A percentile compares a stretch with the other conserved stretches of the same genome.
phyloP scores from a whole-genome alignment of 2,797 vertebrate species.

The Moxostoma hubbsi region DNA sequence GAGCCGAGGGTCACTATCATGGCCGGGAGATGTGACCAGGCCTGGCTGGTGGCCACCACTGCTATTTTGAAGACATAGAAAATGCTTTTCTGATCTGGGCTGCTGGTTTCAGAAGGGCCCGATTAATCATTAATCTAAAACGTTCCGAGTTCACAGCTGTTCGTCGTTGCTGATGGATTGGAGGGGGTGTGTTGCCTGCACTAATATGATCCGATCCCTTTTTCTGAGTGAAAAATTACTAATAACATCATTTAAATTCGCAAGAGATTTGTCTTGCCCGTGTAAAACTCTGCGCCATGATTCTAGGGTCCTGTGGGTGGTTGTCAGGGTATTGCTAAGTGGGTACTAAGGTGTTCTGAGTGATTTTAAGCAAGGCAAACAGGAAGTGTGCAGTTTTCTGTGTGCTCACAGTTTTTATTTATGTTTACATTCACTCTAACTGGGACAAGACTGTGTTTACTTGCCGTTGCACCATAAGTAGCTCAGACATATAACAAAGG shows the following conservation, averaged over 20 bases:
- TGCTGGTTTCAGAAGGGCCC: slow-evolving; percentile 18
- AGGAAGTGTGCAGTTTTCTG: slow-evolving; percentile 43
- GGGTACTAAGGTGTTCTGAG: background rate
- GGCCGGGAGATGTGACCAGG: slow-evolving; percentile 15
- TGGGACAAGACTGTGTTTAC: slow-evolving; percentile 12
- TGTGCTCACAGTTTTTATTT: slow-evolving; percentile 25
- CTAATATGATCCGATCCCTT: too few relatives aligned
- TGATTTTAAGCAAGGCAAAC: slow-evolving; percentile 60
- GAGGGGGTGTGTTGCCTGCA: too few relatives aligned
- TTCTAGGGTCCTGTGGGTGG: too few relatives aligned
- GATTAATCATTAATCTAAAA: slow-evolving; percentile 54
- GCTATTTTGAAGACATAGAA: slow-evolving; percentile 29
- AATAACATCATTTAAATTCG: too few relatives aligned
- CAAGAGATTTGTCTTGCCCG: too few relatives aligned
- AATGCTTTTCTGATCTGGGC: slow-evolving; percentile 2
- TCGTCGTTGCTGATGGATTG: too few relatives aligned
- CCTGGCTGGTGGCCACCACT: slow-evolving; percentile 23
- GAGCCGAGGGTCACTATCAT: slow-evolving; percentile 48
- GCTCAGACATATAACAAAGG: slow-evolving; percentile 29
- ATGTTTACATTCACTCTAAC: slow-evolving; percentile 16
- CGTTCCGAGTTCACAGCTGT: slow-evolving; percentile 37
- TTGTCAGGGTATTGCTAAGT: background rate
- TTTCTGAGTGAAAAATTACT: background rate
- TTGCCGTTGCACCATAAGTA: slow-evolving; percentile 24
- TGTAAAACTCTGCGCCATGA: too few relatives aligned